Conservation (phyloP, 2,113 vertebrate species). For the Triplophysa tibetana region DNA sequence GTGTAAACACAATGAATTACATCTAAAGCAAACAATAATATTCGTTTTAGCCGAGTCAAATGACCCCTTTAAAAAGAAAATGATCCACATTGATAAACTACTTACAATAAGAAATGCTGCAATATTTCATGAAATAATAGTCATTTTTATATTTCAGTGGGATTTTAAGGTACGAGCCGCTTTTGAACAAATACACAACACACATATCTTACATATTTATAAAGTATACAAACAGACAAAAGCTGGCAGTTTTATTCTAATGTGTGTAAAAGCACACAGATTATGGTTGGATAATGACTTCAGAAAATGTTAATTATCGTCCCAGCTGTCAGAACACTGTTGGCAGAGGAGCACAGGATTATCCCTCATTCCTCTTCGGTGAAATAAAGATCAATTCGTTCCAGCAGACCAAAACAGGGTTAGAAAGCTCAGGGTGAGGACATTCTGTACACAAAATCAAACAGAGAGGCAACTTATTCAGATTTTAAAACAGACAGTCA, state of each 20-base stretch:
- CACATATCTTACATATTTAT: not conserved
- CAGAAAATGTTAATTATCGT: constrained; percentile 48
- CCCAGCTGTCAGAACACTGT: constrained; percentile 48
- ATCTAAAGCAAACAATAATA: too few relatives aligned
- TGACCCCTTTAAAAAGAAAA: too few relatives aligned
- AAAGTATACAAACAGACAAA: constrained; percentile 15
- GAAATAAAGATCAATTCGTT: constrained; percentile 44
- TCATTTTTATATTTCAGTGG: too few relatives aligned
- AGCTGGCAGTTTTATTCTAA: not conserved
- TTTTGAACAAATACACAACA: not conserved
- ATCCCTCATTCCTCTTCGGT: constrained; percentile 40
- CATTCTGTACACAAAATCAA: constrained; percentile 14
- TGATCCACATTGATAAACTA: too few relatives aligned
- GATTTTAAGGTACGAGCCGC: too few relatives aligned
- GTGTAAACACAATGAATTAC: too few relatives aligned
- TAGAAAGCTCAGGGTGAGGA: constrained; percentile 25
- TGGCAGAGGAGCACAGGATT: constrained; percentile 43
- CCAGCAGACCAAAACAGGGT: constrained; percentile 12
- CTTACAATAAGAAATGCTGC: too few relatives aligned
- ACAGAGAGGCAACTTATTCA: not conserved
- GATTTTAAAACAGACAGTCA: not conserved
- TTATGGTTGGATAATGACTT: constrained; percentile 33
- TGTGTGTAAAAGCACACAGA: constrained; percentile 22
- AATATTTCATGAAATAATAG: too few relatives aligned
- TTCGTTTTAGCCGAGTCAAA: too few relatives aligned